A percentile compares a stretch with the other conserved stretches of the same genome.
phyloP scores from a whole-genome alignment of 2,888 invertebrate species.

The Drosophila subsilvestris region DNA sequence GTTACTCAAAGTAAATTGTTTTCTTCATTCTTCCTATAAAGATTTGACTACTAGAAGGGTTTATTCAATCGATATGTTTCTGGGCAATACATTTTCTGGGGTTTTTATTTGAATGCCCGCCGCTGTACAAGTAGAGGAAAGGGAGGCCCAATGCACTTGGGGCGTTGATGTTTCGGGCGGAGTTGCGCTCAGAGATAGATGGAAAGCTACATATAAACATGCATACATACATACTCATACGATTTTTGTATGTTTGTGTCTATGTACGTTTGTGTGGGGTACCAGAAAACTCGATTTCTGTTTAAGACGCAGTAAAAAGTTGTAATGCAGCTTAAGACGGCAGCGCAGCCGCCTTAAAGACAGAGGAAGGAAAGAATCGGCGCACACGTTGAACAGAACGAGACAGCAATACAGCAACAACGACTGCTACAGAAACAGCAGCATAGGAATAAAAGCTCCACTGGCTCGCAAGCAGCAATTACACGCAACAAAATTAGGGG shows the following conservation, averaged over 20 bases:
- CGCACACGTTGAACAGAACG: slow-evolving; percentile 19
- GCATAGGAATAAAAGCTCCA: slow-evolving; percentile 47
- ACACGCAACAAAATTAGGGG: slow-evolving; percentile 76
- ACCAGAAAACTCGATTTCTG: slow-evolving; percentile 80
- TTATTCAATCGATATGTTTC: too few relatives aligned
- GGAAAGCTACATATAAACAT: slow-evolving; percentile 65
- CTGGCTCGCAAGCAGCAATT: slow-evolving; percentile 70
- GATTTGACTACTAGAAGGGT: too few relatives aligned
- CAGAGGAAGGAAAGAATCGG: slow-evolving; percentile 78
- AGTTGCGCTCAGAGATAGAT: slow-evolving; percentile 67
- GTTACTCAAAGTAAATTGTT: too few relatives aligned
- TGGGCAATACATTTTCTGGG: slow-evolving; percentile 4
- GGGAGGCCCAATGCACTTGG: slow-evolving; percentile 60
- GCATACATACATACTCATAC: slow-evolving; percentile 34
- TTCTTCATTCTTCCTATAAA: too few relatives aligned
- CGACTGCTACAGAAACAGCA: slow-evolving; percentile 33
- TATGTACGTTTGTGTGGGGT: slow-evolving; percentile 28
- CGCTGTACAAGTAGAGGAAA: background rate
- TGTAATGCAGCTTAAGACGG: slow-evolving; percentile 80
- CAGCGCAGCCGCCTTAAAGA: slow-evolving; percentile 76
- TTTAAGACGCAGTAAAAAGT: slow-evolving; percentile 81
- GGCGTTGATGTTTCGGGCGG: slow-evolving; percentile 78
- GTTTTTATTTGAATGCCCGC: background rate
- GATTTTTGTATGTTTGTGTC: background rate
- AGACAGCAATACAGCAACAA: background rate